Evolutionary conservation across 2,888 invertebrate species (phyloP).

Genomic region (Brenthis hecate): DNA sequence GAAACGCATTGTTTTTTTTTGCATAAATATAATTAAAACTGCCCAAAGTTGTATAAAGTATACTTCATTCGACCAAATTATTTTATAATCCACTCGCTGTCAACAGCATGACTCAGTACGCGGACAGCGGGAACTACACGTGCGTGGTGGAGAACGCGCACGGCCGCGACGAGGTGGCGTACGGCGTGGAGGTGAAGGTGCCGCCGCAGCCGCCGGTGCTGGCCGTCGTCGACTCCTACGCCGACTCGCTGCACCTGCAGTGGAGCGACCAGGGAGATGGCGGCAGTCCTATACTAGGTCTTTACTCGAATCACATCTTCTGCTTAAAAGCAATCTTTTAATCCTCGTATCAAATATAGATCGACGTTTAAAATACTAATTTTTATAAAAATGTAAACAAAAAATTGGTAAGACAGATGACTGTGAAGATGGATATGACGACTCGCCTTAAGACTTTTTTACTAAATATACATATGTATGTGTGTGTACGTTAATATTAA

Average conservation of each 20-base stretch:
- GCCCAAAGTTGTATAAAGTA: no score
- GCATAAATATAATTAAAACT: no score
- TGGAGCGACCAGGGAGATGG: conserved; percentile 92
- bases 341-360: not conserved
- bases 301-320: no score
- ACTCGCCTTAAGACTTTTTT: no score
- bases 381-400: no score
- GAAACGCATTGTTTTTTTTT: no score
- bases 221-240: conserved; percentile 90
- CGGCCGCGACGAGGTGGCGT: conserved; percentile 91
- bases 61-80: no score
- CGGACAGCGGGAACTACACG: conserved; percentile 95
- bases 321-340: conserved; percentile 6
- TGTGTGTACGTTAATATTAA: no score
- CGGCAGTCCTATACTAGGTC: conserved; percentile 88
- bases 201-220: conserved; percentile 93
- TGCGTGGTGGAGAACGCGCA: conserved; percentile 92
- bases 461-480: no score
- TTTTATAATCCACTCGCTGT: conserved; percentile 11
- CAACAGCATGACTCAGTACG: conserved; percentile 85
- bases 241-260: conserved; percentile 90
- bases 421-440: no score
- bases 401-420: no score
- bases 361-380: not conserved
- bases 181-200: conserved; percentile 88